Conservation (phyloP, 2,888 invertebrate species). For the Ypsolopha sequella region DNA sequence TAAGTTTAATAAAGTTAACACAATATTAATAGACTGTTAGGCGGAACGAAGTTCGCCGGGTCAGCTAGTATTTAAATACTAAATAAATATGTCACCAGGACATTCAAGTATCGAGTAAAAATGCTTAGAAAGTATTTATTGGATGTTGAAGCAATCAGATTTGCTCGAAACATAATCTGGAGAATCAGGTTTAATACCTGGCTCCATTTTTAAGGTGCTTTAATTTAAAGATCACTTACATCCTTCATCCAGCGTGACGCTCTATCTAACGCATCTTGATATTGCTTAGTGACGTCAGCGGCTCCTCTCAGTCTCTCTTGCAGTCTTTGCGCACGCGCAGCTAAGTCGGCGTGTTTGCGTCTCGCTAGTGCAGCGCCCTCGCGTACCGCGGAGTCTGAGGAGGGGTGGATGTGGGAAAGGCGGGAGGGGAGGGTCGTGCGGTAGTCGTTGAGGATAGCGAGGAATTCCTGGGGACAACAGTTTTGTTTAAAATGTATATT, state of each 20-base stretch:
- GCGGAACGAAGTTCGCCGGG: no score
- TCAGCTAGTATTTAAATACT: no score
- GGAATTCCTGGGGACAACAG: conserved; percentile 74
- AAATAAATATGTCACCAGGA: no score
- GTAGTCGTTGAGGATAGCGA: conserved; percentile 87
- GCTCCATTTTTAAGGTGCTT: no score
- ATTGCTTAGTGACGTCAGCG: conserved; percentile 70
- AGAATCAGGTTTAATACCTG: no score
- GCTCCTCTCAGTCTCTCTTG: conserved; percentile 86
- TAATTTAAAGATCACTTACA: conserved; percentile 35
- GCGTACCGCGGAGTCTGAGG: conserved; percentile 79
- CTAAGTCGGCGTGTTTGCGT: conserved; percentile 84
- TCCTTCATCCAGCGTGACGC: conserved; percentile 84
- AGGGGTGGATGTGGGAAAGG: conserved; percentile 81
- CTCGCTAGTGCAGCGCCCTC: conserved; percentile 84
- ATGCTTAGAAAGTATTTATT: no score
- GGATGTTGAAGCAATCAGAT: no score
- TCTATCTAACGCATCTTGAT: conserved; percentile 86
- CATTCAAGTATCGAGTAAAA: no score
- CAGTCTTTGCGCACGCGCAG: conserved; percentile 84
- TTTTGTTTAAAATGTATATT: no score
- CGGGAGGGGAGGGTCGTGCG: conserved; percentile 87
- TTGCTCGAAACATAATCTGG: no score
- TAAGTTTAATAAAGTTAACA: no score
- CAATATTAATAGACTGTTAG: no score